phyloP scores from a whole-genome alignment of 2,113 vertebrate species.

The Pseudorasbora parva region DNA sequence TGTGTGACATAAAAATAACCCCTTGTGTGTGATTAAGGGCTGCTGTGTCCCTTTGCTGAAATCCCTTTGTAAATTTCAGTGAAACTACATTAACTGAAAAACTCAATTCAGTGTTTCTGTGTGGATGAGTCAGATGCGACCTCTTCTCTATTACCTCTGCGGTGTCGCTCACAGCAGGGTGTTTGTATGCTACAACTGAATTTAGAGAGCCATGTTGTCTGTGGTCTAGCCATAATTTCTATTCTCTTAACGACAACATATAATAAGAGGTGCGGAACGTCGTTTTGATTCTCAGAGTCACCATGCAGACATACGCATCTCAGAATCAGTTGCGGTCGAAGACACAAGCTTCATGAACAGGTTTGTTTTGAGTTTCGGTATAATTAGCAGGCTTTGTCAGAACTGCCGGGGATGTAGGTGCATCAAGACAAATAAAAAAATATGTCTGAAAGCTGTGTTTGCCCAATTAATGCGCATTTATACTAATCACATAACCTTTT shows the following conservation, averaged over 20 bases:
- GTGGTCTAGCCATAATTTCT: neutral
- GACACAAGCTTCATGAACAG: too few species aligned
- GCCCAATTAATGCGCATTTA: too few species aligned
- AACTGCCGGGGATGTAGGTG: too few species aligned
- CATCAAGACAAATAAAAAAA: too few species aligned
- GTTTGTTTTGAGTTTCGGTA: too few species aligned
- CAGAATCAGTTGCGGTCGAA: too few species aligned
- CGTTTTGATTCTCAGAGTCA: neutral
- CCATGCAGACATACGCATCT: too few species aligned
- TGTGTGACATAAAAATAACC: constrained; percentile 5
- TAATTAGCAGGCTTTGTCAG: too few species aligned
- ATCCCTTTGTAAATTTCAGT: constrained; percentile 24
- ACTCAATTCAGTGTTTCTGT: constrained; percentile 18
- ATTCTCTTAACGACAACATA: neutral
- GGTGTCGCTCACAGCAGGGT: neutral
- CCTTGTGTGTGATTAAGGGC: neutral
- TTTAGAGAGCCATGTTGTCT: neutral
- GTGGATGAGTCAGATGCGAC: constrained; percentile 27
- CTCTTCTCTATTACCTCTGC: constrained; percentile 6
- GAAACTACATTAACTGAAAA: constrained; percentile 4
- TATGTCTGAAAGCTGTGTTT: too few species aligned
- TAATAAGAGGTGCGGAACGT: neutral
- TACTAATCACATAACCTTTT: too few species aligned
- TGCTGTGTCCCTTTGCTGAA: constrained; percentile 6
- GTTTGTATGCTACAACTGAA: neutral